Conservation (phyloP, 2,888 invertebrate genomes). For the Pteria penguin region DNA sequence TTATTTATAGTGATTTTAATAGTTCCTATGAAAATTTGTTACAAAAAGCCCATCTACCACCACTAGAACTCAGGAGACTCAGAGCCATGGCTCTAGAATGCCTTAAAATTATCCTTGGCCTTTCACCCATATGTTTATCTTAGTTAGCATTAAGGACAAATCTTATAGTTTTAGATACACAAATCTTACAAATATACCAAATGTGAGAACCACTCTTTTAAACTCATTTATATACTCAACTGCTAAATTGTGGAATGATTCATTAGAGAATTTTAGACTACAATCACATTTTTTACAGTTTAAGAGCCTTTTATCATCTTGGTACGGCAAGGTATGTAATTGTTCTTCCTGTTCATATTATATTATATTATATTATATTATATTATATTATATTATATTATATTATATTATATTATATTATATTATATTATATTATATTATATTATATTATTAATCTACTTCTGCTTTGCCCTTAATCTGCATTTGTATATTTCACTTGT, state of each 20-base stretch:
- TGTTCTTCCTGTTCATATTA: background rate
- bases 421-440: too few relatives aligned
- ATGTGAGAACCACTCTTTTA: slow-evolving; percentile 22
- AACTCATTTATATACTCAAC: slow-evolving; percentile 22
- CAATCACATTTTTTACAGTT: background rate
- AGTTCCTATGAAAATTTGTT: slow-evolving; percentile 21
- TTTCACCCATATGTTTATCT: slow-evolving; percentile 29
- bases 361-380: background rate
- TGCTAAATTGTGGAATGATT: slow-evolving; percentile 32
- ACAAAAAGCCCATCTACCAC: slow-evolving; percentile 20
- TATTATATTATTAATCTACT: too few relatives aligned
- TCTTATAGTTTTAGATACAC: slow-evolving; percentile 35
- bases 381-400: too few relatives aligned
- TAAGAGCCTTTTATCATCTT: background rate
- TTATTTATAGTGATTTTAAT: slow-evolving; percentile 34
- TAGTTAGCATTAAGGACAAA: slow-evolving; percentile 18
- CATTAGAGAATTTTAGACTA: slow-evolving; percentile 6
- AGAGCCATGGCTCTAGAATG: slow-evolving; percentile 32
- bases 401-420: too few relatives aligned
- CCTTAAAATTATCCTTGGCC: slow-evolving; percentile 32
- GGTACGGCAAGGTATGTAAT: background rate
- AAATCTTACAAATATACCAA: slow-evolving; percentile 27
- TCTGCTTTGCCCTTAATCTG: too few relatives aligned
- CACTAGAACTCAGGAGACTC: slow-evolving; percentile 32
- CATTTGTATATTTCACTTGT: too few relatives aligned